These are phyloP conservation scores for Agonopterix heracliana DNA, from an alignment of 2,888 invertebrate species.

Conservation along the genomic window DNA sequence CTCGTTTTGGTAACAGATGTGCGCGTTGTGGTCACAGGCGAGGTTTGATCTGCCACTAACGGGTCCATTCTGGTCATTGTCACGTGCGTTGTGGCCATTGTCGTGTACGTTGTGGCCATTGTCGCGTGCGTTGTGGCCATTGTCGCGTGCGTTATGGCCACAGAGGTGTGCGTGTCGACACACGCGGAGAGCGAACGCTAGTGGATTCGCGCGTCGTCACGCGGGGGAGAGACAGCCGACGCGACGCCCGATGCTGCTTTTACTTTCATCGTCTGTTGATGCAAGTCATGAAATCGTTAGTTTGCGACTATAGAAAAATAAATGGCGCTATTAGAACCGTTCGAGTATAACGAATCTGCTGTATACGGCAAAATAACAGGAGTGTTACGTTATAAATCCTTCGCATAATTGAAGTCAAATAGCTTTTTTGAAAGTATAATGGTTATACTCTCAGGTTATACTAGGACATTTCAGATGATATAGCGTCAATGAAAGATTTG, in stretches of 20 bases:
- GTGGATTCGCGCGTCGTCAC: slow-evolving; percentile 68
- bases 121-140: neutral
- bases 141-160: neutral
- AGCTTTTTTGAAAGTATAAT: no score
- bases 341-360: no score
- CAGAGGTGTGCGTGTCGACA: slow-evolving; percentile 2
- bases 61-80: neutral
- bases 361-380: no score
- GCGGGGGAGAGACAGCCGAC: slow-evolving; percentile 81
- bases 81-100: neutral
- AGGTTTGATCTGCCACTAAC: no score
- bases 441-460: no score
- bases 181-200: slow-evolving; percentile 26
- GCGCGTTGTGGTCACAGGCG: no score
- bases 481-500: no score
- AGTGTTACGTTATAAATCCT: no score
- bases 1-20: no score
- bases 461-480: no score
- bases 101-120: neutral
- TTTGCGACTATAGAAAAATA: neutral
- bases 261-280: slow-evolving; percentile 74
- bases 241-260: slow-evolving; percentile 77
- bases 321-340: neutral
- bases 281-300: neutral
- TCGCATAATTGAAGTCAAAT: no score